Conservation (phyloP, 2,797 vertebrate species). For the Tokudaia tokunoshimensis region DNA sequence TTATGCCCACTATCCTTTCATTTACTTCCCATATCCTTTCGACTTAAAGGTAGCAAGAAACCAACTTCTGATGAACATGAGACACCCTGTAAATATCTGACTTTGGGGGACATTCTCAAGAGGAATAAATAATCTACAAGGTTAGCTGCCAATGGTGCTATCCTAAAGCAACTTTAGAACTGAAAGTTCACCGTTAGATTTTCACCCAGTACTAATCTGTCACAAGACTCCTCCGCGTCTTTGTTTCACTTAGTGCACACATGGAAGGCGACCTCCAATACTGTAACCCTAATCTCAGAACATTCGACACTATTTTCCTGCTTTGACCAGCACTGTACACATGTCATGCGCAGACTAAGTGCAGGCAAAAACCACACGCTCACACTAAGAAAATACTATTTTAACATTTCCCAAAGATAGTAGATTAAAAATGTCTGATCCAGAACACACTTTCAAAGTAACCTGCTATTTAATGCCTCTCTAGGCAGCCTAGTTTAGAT, state of each 20-base stretch:
- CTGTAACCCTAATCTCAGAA: background rate
- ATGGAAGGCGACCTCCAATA: background rate
- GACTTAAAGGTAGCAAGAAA: constrained; percentile 30
- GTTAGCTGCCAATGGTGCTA: background rate
- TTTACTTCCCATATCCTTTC: background rate
- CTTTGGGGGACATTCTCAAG: constrained; percentile 6
- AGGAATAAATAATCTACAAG: constrained; percentile 33
- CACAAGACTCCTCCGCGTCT: background rate
- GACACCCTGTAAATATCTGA: background rate
- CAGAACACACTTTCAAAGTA: background rate
- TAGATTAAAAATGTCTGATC: background rate
- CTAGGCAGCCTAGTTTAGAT: background rate
- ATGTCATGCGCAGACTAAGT: background rate
- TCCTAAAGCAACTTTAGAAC: constrained; percentile 18
- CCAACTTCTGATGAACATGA: background rate
- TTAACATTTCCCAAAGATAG: background rate
- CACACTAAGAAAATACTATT: background rate
- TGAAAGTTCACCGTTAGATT: background rate
- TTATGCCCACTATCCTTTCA: background rate
- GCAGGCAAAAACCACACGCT: background rate
- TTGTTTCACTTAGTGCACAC: background rate
- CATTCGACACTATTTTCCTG: background rate
- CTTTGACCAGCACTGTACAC: background rate
- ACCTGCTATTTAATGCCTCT: background rate
- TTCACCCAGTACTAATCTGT: background rate